phyloP scores from a whole-genome alignment of 2,113 vertebrate genomes.

The Theropithecus gelada region DNA sequence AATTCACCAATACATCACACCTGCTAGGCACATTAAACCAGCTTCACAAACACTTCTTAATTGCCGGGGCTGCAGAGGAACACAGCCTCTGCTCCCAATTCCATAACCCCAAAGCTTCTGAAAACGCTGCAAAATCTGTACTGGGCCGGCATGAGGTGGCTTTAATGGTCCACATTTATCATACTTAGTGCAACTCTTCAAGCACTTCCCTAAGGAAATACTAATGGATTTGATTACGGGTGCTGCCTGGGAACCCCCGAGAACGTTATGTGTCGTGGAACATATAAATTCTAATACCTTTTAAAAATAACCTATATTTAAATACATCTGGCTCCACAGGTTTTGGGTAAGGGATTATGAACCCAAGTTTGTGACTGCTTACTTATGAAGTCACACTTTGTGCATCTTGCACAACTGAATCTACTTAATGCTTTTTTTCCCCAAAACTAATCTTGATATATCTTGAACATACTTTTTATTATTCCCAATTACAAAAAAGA shows the following conservation, averaged over 20 bases:
- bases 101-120: rapidly evolving
- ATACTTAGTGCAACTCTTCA: background rate
- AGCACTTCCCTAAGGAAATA: rapidly evolving
- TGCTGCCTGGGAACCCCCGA: background rate
- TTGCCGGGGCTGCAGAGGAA: rapidly evolving
- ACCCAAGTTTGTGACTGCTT: rapidly evolving
- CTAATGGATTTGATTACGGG: rapidly evolving
- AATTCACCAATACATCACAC: rapidly evolving
- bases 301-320: background rate
- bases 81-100: rapidly evolving
- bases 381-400: background rate
- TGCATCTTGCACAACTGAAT: background rate
- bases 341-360: background rate
- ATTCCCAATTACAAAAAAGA: background rate
- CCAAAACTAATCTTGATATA: background rate
- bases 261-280: rapidly evolving
- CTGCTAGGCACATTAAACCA: background rate
- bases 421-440: background rate
- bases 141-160: background rate
- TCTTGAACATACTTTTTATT: background rate
- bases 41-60: background rate
- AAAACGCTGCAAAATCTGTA: background rate
- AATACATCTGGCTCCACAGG: background rate
- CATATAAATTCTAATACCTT: rapidly evolving
- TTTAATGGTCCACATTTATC: rapidly evolving